phyloP scores from a whole-genome alignment of 2,113 vertebrate species.

The Crocuta crocuta region DNA sequence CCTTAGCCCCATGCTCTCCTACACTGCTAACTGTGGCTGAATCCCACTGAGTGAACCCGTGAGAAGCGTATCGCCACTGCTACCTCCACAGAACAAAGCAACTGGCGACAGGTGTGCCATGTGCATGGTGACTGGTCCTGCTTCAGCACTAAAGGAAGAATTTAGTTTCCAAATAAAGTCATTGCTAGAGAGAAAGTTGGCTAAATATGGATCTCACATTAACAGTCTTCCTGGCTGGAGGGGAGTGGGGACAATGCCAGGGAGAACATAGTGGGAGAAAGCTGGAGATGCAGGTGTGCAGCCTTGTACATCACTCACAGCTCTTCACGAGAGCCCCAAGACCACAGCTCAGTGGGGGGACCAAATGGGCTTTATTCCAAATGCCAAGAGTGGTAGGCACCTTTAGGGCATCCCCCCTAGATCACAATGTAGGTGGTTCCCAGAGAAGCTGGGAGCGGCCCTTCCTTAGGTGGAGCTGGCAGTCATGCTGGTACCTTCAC shows the following conservation, averaged over 20 bases:
- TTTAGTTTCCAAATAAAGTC: constrained; percentile 44
- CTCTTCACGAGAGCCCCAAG: neutral
- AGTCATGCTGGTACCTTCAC: neutral
- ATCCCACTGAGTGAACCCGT: neutral
- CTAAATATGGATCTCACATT: constrained; percentile 45
- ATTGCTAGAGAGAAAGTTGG: constrained; percentile 22
- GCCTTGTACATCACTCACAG: neutral
- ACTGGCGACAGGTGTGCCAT: neutral
- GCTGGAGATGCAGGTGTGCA: constrained; percentile 58
- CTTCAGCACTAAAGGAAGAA: neutral
- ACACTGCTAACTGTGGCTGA: neutral
- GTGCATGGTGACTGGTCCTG: neutral
- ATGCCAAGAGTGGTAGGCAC: neutral
- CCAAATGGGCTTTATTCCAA: neutral
- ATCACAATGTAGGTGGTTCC: neutral
- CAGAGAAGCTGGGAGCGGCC: too few species aligned
- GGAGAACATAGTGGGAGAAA: constrained; percentile 25
- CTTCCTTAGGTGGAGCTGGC: neutral
- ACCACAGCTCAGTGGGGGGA: neutral
- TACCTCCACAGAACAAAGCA: neutral
- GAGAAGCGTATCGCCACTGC: neutral
- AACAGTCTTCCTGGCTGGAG: constrained; percentile 44
- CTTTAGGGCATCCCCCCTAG: neutral
- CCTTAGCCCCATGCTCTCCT: neutral
- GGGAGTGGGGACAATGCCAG: neutral